Evolutionary conservation across 2,113 vertebrate genomes (phyloP), one percentile per base, ranked within the genome.

Genomic region (Podocnemis expansa): DNA sequence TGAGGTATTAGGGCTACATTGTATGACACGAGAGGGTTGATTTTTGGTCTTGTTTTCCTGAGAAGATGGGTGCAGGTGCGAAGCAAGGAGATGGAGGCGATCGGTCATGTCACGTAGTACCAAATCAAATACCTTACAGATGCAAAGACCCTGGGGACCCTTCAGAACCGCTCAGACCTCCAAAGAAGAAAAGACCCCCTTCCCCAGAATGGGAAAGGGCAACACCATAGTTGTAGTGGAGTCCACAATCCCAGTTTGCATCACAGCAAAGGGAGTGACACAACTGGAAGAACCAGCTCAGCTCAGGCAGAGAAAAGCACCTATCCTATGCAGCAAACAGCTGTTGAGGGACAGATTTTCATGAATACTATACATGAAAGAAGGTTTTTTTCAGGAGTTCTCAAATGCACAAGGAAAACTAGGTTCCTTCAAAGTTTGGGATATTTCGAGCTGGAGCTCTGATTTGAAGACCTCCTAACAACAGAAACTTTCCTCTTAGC

Each of bases 201-300:
- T 52, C 51, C 17, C 51, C 51, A 52, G 52, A 84, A 63, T 47
- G 60, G 54, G 25, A 91, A 82, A 84, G 27, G 9, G 67, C 6
- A 70, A 51, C 43, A 80, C 38, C 76, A 4, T 1, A 47, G 54
- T 29, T 56, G 38, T 29, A 29, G 3, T 5, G 25, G 21, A 56
- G 34, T 6, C 51, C 47, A 8, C n/a, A 70, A 75, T 13, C 60
- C 63, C 3, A 8, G 43, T 87, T 83, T 80, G 47, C 0, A 0
- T 49, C 13, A 4, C 12, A 78, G 10, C 12, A 89, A 83, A 51
- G 83, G 2, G 4, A 92, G 5, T 0, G 0, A 75, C 38, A 75
- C 5, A 89, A 49, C 58, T 2, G 34, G 22, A 9, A 76, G 6
- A 25, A 55, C 2, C 31, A 80, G n/a, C 16, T 85, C 8, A 45